Base-by-base conservation (phyloP, 37 sponge, comb jelly and placozoan species). In the Amphimedon queenslandica region DNA sequence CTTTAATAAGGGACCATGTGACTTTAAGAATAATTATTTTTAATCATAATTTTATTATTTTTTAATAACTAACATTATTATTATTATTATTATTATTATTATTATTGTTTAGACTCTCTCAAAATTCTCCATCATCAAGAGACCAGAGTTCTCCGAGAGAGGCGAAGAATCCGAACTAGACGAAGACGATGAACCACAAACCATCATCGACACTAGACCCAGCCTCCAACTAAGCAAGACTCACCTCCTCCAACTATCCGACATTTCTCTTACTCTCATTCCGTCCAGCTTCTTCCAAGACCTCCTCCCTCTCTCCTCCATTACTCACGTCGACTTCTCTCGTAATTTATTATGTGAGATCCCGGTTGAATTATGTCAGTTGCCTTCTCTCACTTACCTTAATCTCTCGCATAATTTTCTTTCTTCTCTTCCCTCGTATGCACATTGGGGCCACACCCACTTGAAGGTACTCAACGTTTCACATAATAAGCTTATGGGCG, bases 401-500 rank as follows among this genome's bases (percentile, higher is more conserved):
- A 71, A 89, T 43, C 47, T 89, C 36, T 89, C 89, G 30, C 75
- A 79, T 72, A 89, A 89, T 40, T 34, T 63, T 5, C 31, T 89
- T 32, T 53, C 71, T 4, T 36, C 63, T 0, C 67, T 89, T 1
- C 88, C 82, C 0, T 25, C 35, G 24, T 40, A 70, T 1, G 61
- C 67, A 16, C 0, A 40, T n/a, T 89, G 74, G 79, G 70, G 74
- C 18, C 13, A 32, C 51, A 68, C 76, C 31, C 57, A 28, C 10
- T 58, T 82, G 2, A 60, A 89, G 64, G 34, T 76, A 27, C 76
- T 89, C 40, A 75, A 76, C 40, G 76, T 73, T 4, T 80, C 84
- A 2, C 70, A 82, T 67, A 89, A 89, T 34, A 40, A n/a, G 1
- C 58, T 89, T 37, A 31, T 63, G 18, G 69, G 71, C 0, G 56